These are phyloP conservation scores for Lepus timidus DNA, from an alignment of 2,113 vertebrate genomes.

Conservation along the genomic window DNA sequence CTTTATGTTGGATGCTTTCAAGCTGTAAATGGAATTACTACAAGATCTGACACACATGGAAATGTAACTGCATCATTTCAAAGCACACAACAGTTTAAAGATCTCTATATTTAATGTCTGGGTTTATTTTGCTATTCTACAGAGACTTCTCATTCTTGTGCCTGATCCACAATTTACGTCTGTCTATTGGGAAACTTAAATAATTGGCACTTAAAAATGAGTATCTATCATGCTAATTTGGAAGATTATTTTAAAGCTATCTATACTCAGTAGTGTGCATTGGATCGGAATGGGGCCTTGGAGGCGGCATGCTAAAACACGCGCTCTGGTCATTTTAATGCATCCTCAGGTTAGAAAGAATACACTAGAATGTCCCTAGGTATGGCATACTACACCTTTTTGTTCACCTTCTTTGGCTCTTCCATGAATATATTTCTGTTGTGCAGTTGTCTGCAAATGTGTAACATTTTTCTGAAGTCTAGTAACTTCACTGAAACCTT, in stretches of 20 bases:
- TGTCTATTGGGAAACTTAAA: neutral
- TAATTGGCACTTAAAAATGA: neutral
- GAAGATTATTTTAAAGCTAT: neutral
- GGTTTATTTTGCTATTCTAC: constrained; percentile 17
- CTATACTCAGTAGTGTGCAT: neutral
- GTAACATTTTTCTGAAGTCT: neutral
- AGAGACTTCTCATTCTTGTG: neutral
- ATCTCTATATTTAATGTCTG: neutral
- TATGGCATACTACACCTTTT: neutral
- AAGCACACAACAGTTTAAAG: neutral
- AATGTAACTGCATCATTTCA: neutral
- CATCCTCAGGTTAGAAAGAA: neutral
- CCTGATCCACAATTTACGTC: neutral
- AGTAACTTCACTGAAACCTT: neutral
- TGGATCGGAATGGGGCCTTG: fast-evolving
- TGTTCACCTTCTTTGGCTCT: neutral
- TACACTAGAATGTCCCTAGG: neutral
- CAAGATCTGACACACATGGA: neutral
- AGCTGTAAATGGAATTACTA: constrained; percentile 1
- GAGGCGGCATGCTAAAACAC: neutral
- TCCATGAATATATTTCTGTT: neutral
- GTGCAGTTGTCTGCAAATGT: neutral
- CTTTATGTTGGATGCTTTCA: constrained; percentile 33
- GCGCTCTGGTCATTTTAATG: neutral
- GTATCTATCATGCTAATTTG: neutral